Base-by-base conservation (phyloP, 2,113 vertebrate species). In the Okapia johnstoni region DNA sequence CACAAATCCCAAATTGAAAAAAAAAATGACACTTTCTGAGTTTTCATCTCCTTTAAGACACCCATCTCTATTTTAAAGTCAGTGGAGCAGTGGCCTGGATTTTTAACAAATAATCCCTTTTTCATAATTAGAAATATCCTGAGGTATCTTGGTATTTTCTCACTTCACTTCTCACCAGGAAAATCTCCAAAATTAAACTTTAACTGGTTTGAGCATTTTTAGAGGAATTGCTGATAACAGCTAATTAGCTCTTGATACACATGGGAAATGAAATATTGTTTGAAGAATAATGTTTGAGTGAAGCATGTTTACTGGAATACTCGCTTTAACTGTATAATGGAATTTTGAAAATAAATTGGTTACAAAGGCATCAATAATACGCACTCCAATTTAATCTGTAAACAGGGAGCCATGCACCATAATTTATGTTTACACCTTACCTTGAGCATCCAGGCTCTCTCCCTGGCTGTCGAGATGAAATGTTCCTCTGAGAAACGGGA, bases 401-500 rank as follows among this genome's bases (percentile, higher is more conserved):
- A 83, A 85, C 36, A 93, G 48, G 12, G 36, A 83, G 11, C 79
- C 7, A 36, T 14, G 30, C 26, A 86, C 54, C 26, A 13, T 26
- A 81, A 84, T 30, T 58, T 80, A 80, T 7, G 36, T 19, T 63
- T 33, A 76, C 36, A 36, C 92, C 98, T 99, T 98, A 99, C 99
- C 98, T 99, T 98, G 98, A 73, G 98, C 98, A 99, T 99, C 98
- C 99, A 99, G 98, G 96, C 98, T 94, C 97, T 96, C 98, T 98
- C 95, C 98, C 97, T 97, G 97, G 97, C 96, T 98, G 98, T 97
- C 36, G 98, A 96, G 89, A 98, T 94, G 98, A 98, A 93, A 25
- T 97, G 48, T 97, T 98, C 97, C 97, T 98, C 97, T 98, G 97
- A 97, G 98, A 93, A 97, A 97, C 88, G 96, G 98, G 98, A 93